Conservation (phyloP, 30 jellyfish, hydroid and myxozoan species). For the Cassiopea xamachana region DNA sequence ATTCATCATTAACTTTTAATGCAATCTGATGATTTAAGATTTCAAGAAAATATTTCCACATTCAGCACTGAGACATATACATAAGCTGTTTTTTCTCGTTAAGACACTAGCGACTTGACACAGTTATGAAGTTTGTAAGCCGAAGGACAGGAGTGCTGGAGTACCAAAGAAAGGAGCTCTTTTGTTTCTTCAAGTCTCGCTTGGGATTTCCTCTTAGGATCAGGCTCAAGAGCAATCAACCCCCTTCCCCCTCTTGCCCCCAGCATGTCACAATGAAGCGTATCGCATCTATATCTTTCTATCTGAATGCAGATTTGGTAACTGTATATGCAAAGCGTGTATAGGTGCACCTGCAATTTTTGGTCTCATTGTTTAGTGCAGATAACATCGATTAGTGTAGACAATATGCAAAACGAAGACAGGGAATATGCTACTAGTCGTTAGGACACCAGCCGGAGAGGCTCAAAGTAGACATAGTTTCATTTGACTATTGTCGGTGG, state of each 20-base stretch:
- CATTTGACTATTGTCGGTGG: background rate
- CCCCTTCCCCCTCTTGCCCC: background rate
- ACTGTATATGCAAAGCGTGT: background rate
- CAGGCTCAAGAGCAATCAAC: too few species aligned
- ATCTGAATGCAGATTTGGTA: background rate
- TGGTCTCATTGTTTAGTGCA: background rate
- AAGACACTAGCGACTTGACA: too few species aligned
- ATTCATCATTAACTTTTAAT: too few species aligned
- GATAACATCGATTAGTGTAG: constrained; percentile 1
- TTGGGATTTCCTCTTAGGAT: too few species aligned
- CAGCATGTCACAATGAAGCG: background rate
- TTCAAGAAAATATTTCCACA: too few species aligned
- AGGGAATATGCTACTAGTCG: background rate
- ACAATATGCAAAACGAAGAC: background rate
- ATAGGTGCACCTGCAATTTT: constrained; percentile 8
- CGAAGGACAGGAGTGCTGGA: too few species aligned
- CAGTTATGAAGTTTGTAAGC: too few species aligned
- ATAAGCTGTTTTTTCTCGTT: too few species aligned
- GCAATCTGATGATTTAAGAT: too few species aligned
- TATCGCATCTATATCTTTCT: background rate
- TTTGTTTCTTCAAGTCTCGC: too few species aligned
- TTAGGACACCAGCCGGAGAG: background rate
- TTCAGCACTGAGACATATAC: too few species aligned
- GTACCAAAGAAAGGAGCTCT: too few species aligned
- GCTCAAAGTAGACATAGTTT: background rate